Base-by-base conservation (phyloP, 2,113 vertebrate genomes). In the Bagarius yarrelli region DNA sequence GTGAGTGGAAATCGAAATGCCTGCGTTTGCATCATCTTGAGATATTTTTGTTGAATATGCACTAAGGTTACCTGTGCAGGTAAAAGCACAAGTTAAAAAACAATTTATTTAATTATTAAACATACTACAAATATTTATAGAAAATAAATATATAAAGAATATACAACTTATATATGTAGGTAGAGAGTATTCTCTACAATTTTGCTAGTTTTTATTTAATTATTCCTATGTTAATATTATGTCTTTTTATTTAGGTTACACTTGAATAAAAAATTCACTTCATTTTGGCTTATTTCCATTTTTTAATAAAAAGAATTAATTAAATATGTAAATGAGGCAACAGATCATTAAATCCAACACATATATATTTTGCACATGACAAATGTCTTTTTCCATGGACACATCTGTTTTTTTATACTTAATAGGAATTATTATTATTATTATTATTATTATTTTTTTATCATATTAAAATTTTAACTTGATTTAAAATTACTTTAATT, bases 1-100 rank as follows among this genome's bases (percentile, higher is more conserved):
- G 27, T 44, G 23, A 55, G 14, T 63, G 77, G 64, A 80, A 53
- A 69, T 86, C 79, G 86, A 40, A 80, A 34, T 16, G 14, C 30
- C 16, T 72, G 67, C 64, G 53, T 61, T 72, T 72, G 53, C 55
- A 32, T 44, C 73, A 64, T 16, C 70, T 64, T 52, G 23, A 64
- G 57, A 64, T 34, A 76, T 61, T 47, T 61, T 8, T 25, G 23
- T 57, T 44, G 21, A 74, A 74, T 67, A 74, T 34, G 67, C 44
- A 55, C 30, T 55, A 34, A 60, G 21, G 32, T 53, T 50, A 55
- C 18, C 19, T 44, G 50, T 30, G 14, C 64, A 72, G 34, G 34
- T 60, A 14, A 79, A 79, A 59, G 19, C n/a, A 67, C 36, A 23
- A 47, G 57, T 19, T 81, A 78, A 53, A 67, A 80, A 27, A 67